Base-by-base conservation (phyloP, 2,113 vertebrate species). In the Chitala chitala region DNA sequence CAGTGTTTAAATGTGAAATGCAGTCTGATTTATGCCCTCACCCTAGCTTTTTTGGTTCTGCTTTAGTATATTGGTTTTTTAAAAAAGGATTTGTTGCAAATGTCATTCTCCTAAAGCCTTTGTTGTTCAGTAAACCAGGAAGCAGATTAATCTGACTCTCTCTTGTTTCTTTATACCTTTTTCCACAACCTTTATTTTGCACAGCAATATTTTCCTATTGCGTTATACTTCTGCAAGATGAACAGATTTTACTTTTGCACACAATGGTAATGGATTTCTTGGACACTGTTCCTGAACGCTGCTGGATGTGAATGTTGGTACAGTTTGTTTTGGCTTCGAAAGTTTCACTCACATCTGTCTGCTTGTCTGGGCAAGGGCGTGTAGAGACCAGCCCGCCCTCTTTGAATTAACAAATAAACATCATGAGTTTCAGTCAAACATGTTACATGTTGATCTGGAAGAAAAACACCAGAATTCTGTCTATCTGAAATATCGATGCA, bases 61-160 rank as follows among this genome's bases (percentile, higher is more conserved):
- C n/a, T n/a, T n/a, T n/a, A n/a, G n/a, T n/a, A n/a, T n/a, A n/a
- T n/a, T n/a, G n/a, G n/a, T n/a, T n/a, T n/a, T n/a, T n/a, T n/a
- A n/a, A n/a, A n/a, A 3, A 51, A 2, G 8, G 12, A 51, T 51
- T 2, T 51, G 5, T 48, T 8, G 46, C 46, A 48, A 48, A 5
- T 48, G 46, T 48, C 8, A 7, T 5, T 48, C 8, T 5, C 46
- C 87, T 75, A 74, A 87, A 84, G 80, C 80, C 82, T 69, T 77
- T 82, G 82, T 84, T 68, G n/a, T 79, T 82, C 83, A 85, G 87
- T 87, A 87, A 90, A 87, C 89, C 87, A 86, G 86, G 87, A 86
- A 86, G 82, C 83, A 83, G 85, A 82, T 78, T 76, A 85, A 86
- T 86, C 83, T 87, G 86, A 87, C 86, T 87, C 83, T 81, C 83